phyloP scores from a whole-genome alignment of 2,113 vertebrate genomes.

The Alexandromys fortis region DNA sequence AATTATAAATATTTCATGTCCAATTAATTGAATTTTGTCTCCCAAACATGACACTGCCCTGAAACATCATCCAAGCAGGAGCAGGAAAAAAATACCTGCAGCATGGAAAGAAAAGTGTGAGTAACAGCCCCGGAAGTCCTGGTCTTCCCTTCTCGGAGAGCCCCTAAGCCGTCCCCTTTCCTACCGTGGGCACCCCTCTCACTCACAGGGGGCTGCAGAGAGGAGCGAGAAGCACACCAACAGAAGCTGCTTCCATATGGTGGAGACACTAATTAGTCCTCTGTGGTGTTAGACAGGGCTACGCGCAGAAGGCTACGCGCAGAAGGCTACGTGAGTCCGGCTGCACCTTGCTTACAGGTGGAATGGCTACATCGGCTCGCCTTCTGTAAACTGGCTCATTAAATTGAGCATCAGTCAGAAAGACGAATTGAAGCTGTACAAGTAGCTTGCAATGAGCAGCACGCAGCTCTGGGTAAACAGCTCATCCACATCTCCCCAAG shows the following conservation, averaged over 20 bases:
- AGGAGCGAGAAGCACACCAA: constrained; percentile 79
- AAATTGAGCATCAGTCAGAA: constrained; percentile 90
- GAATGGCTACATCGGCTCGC: constrained; percentile 87
- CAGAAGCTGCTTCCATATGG: constrained; percentile 86
- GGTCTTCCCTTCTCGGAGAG: neutral
- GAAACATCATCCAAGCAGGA: constrained; percentile 86
- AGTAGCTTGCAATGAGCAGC: constrained; percentile 58
- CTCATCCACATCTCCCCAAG: neutral
- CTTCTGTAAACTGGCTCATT: constrained; percentile 88
- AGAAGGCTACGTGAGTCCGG: constrained; percentile 85
- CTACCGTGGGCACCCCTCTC: constrained; percentile 51
- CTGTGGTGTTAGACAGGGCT: constrained; percentile 85
- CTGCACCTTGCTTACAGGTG: constrained; percentile 86
- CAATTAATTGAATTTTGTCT: constrained; percentile 92
- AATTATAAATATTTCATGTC: constrained; percentile 94
- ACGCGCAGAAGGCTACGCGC: constrained; percentile 83
- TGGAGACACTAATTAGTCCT: constrained; percentile 90
- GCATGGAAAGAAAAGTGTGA: constrained; percentile 60
- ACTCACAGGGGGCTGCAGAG: constrained; percentile 72
- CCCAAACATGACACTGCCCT: constrained; percentile 85
- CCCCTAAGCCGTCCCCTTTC: neutral
- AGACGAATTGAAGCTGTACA: constrained; percentile 83
- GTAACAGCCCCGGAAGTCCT: constrained; percentile 67
- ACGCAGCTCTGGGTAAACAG: constrained; percentile 74
- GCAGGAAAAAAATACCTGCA: constrained; percentile 64